Evolutionary conservation across 2,888 invertebrate species (phyloP), one percentile per base, ranked within the genome.

Genomic region (Scaeva pyrastri): DNA sequence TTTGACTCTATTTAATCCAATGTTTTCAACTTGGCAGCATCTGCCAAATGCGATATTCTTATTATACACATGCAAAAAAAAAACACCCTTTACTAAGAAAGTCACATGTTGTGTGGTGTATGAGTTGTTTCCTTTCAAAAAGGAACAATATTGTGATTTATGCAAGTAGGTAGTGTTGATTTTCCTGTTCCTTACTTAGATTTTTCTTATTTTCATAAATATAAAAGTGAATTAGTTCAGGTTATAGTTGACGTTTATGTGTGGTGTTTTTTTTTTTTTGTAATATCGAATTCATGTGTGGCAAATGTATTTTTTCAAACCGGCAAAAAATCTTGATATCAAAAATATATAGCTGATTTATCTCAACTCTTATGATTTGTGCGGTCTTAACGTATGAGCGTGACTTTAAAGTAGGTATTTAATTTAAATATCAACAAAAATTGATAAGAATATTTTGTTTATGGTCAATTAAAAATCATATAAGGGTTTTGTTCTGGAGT

Each of bases 71-170:
- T n/a, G n/a, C 14, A 2, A 52, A 39, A 41, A 60, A 21, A 21
- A 41, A 60, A 41, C 60, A 60, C 60, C 60, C 60, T 60, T 41
- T 60, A 41, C 7, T 48, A 68, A 5, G 36, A 68, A 68, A 68
- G 66, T 68, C 36, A 31, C 45, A 45, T 36, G 4, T 12, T 21
- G 16, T 66, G 16, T 7, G 3, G n/a, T n/a, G 2, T 14, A 62
- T 36, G 14, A 26, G 23, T 39, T 21, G 4, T 68, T 50, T 71
- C 26, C 12, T n/a, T 31, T 71, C 14, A 10, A 23, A 66, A 78
- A 52, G 74, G 41, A 74, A 60, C 74, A 81, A 75, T 50, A 23
- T 75, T 81, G 81, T 81, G 81, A 75, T 75, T 81, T 81, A 81
- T 81, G 75, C 71, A 71, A 55, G 39, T 36, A 16, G 5, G 16